Evolutionary conservation across 1,140 invertebrate genomes (phyloP).

Genomic region (Drosophila elegans): DNA sequence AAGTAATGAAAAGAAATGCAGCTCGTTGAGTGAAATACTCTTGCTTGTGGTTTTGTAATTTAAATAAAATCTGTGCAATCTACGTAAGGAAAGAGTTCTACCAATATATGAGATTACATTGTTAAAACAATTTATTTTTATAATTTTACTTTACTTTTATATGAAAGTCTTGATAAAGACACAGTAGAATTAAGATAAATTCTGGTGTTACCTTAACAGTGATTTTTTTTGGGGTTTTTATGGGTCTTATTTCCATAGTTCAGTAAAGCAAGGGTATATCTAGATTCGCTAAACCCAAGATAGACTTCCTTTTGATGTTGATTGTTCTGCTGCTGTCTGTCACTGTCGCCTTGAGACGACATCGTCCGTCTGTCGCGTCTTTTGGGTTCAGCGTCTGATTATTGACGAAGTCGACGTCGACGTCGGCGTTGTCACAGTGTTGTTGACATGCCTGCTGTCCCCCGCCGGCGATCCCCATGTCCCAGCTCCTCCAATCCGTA

Average conservation of each 20-base stretch:
- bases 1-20: slow-evolving; percentile 71
- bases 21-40: slow-evolving; percentile 16
- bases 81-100: neutral
- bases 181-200: no score
- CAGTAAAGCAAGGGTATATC: slow-evolving; percentile 17
- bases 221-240: no score
- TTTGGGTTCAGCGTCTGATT: slow-evolving; percentile 78
- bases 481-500: slow-evolving; percentile 21
- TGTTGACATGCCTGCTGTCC: slow-evolving; percentile 64
- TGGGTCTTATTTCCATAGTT: no score
- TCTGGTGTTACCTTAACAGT: no score
- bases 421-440: slow-evolving; percentile 57
- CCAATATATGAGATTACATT: neutral
- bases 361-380: slow-evolving; percentile 41
- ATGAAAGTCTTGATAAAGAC: no score
- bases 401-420: slow-evolving; percentile 73
- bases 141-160: no score
- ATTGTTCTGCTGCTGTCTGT: slow-evolving; percentile 41
- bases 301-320: slow-evolving; percentile 28
- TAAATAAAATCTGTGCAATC: neutral
- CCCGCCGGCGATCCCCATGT: neutral
- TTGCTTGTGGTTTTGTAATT: neutral
- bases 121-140: neutral
- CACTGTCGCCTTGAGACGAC: slow-evolving; percentile 74
- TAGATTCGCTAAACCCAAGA: neutral